Evolutionary conservation across 2,113 vertebrate species (phyloP).

Genomic region (Ophiodon elongatus): DNA sequence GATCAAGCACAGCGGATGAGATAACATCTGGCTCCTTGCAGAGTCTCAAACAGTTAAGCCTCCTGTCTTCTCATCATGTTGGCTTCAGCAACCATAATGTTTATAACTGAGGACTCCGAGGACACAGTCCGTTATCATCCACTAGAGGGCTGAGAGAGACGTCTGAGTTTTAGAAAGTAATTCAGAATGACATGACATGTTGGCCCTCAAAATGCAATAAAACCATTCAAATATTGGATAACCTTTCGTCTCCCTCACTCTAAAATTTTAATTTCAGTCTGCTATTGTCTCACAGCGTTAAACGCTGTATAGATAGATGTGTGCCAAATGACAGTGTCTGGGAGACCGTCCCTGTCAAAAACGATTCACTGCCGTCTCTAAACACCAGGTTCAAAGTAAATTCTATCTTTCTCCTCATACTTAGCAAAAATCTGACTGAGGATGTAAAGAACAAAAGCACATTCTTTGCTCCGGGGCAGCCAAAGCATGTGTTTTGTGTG

Average conservation of each 20-base stretch:
- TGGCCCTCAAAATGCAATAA: background rate
- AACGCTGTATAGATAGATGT: conserved; percentile 11
- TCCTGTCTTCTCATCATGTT: conserved; percentile 26
- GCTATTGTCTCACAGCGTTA: conserved; percentile 1
- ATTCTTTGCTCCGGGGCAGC: conserved; percentile 56
- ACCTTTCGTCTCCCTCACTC: background rate
- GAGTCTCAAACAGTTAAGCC: background rate
- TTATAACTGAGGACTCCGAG: background rate
- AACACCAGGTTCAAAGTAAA: conserved; percentile 38
- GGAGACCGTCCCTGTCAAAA: conserved; percentile 22
- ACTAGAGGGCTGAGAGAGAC: conserved; percentile 56
- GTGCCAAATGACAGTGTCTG: conserved; percentile 29
- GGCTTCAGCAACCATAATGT: conserved; percentile 9
- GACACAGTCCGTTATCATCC: conserved; percentile 12
- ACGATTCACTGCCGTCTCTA: conserved; percentile 43
- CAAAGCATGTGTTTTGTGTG: conserved; percentile 31
- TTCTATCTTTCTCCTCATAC: conserved; percentile 37
- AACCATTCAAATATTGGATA: background rate
- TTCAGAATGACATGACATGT: background rate
- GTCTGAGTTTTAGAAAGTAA: background rate
- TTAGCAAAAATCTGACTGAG: conserved; percentile 53
- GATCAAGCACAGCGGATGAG: conserved; percentile 59
- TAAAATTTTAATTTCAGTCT: background rate
- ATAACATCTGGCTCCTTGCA: conserved; percentile 44
- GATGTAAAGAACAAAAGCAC: conserved; percentile 53